These are phyloP conservation scores for Epiblema foenella DNA, from an alignment of 2,888 invertebrate species.

Conservation along the genomic window DNA sequence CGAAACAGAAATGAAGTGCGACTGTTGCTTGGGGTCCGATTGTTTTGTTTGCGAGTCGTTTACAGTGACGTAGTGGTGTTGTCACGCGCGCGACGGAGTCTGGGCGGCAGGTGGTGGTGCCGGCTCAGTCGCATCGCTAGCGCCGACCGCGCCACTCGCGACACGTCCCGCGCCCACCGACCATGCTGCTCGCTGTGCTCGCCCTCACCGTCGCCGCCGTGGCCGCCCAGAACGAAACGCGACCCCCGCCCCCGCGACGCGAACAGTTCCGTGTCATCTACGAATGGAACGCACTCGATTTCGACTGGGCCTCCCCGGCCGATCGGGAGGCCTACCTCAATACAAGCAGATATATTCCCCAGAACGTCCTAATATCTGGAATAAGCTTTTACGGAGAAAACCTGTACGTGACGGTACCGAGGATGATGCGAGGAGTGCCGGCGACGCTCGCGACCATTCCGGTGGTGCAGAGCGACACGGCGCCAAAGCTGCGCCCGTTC, in stretches of 20 bases:
- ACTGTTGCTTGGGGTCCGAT: slow-evolving; percentile 54
- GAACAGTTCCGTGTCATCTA: slow-evolving; percentile 88
- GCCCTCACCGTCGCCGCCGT: slow-evolving; percentile 69
- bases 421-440: slow-evolving; percentile 89
- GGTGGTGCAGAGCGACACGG: slow-evolving; percentile 77
- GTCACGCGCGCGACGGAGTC: slow-evolving; percentile 59
- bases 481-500: slow-evolving; percentile 87
- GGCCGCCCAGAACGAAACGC: slow-evolving; percentile 72
- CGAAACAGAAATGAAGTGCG: slow-evolving; percentile 48
- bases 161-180: slow-evolving; percentile 54
- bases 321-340: slow-evolving; percentile 82
- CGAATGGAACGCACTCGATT: slow-evolving; percentile 90
- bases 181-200: slow-evolving; percentile 67
- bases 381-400: slow-evolving; percentile 87
- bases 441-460: slow-evolving; percentile 87
- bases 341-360: slow-evolving; percentile 86
- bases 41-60: slow-evolving; percentile 55
- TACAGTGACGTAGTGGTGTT: slow-evolving; percentile 58
- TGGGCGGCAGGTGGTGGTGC: slow-evolving; percentile 53
- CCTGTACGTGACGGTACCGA: slow-evolving; percentile 88
- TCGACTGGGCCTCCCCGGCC: slow-evolving; percentile 86
- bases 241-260: slow-evolving; percentile 65
- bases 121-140: slow-evolving; percentile 70
- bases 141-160: slow-evolving; percentile 73
- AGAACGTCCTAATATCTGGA: slow-evolving; percentile 88